These are phyloP conservation scores for Corapipo altera DNA, from an alignment of 2,113 vertebrate species.

Conservation along the genomic window DNA sequence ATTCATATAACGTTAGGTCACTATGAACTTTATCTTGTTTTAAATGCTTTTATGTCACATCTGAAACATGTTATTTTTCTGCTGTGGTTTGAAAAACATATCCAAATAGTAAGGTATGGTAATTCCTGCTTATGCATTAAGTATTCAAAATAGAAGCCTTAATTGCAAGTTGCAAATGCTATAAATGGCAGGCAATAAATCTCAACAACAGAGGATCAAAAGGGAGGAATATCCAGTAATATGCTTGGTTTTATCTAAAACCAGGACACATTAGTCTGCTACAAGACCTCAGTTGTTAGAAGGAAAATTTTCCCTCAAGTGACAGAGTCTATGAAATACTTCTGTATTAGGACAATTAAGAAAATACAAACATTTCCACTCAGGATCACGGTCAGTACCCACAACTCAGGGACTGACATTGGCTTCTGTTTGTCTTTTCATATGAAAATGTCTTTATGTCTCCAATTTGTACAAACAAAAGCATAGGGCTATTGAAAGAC, in stretches of 20 bases:
- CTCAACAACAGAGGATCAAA: constrained; percentile 16
- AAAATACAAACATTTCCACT: background rate
- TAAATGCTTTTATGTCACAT: background rate
- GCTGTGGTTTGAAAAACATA: background rate
- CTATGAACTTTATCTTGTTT: background rate
- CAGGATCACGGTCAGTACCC: background rate
- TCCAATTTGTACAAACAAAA: background rate
- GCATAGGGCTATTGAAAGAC: background rate
- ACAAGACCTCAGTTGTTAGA: background rate
- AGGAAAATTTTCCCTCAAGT: background rate
- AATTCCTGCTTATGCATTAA: constrained; percentile 18
- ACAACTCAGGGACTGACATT: background rate
- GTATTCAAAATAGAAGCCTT: constrained; percentile 55
- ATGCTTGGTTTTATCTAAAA: background rate
- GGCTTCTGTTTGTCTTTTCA: background rate
- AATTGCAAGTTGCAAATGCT: constrained; percentile 48
- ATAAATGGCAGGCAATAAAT: constrained; percentile 11
- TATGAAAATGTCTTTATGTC: background rate
- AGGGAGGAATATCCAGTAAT: background rate
- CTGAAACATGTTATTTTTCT: background rate
- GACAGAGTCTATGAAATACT: background rate
- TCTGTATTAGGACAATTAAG: background rate
- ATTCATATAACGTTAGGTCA: background rate
- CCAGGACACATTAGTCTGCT: background rate
- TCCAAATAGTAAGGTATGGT: constrained; percentile 2